Conservation (phyloP, 2,888 invertebrate genomes). For the Mycalesis mineus region DNA sequence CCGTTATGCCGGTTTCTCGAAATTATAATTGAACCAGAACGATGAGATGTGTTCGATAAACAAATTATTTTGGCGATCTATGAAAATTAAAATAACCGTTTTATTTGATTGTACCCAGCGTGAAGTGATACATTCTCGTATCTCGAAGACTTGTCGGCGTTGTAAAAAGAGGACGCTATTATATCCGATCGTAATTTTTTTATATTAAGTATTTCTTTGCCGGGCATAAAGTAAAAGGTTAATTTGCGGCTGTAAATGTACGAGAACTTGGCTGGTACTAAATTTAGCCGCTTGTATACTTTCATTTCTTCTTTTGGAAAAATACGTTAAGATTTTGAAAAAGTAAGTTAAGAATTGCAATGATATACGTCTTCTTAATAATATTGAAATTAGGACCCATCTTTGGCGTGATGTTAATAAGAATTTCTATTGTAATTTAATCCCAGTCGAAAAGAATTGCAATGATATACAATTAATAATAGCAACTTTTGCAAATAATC, state of each 20-base stretch:
- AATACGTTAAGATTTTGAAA: too few relatives aligned
- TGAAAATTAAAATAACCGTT: conserved; percentile 1
- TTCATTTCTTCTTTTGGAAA: too few relatives aligned
- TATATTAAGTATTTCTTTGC: neutral
- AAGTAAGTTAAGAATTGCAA: too few relatives aligned
- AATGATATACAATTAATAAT: too few relatives aligned
- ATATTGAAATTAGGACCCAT: too few relatives aligned
- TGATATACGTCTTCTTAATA: too few relatives aligned
- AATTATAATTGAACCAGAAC: neutral
- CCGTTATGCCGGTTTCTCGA: conserved; percentile 3
- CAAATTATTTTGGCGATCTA: neutral
- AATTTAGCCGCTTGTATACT: neutral
- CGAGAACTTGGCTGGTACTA: neutral
- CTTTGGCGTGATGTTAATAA: too few relatives aligned
- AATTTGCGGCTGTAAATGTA: neutral
- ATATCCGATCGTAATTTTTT: conserved; percentile 11
- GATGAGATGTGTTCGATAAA: neutral
- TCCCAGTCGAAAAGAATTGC: too few relatives aligned
- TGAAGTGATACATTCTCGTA: conserved; percentile 5
- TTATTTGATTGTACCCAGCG: conserved; percentile 2
- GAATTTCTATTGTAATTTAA: too few relatives aligned
- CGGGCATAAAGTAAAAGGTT: neutral
- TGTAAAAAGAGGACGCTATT: conserved; percentile 14
- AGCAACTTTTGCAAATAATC: too few relatives aligned
- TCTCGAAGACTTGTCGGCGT: conserved; percentile 6